Evolutionary conservation across 2,113 vertebrate species (phyloP).

Genomic region (Sardina pilchardus): DNA sequence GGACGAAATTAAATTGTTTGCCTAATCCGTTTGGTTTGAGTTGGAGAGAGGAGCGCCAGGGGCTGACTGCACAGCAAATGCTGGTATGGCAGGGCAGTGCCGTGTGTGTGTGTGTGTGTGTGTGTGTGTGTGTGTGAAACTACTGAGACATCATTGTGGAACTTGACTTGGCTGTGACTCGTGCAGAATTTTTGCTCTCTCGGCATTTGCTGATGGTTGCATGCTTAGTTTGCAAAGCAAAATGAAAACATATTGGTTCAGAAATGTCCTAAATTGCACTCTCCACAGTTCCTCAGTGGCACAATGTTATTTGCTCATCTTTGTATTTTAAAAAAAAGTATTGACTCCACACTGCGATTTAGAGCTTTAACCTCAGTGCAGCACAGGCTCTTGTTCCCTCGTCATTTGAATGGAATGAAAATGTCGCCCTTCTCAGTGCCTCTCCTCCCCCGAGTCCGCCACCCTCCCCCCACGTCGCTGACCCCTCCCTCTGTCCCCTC

Average conservation of each 20-base stretch:
- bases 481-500: not conserved
- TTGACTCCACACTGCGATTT: no score
- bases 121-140: not conserved
- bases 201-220: not conserved
- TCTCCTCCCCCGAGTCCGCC: constrained; percentile 42
- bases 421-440: not conserved
- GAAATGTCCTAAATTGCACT: not conserved
- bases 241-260: not conserved
- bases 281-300: not conserved
- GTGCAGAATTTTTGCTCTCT: not conserved
- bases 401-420: not conserved
- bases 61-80: not conserved
- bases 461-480: constrained; percentile 26
- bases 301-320: not conserved
- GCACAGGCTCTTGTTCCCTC: not conserved
- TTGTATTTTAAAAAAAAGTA: not conserved
- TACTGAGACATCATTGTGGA: not conserved
- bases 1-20: not conserved
- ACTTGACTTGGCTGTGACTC: not conserved
- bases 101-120: no score
- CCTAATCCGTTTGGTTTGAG: not conserved
- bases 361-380: not conserved
- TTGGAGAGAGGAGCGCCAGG: not conserved
- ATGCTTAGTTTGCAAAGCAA: not conserved
- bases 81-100: not conserved